Evolutionary conservation across 2,888 invertebrate genomes (phyloP).

Genomic region (Dynastes tityus): DNA sequence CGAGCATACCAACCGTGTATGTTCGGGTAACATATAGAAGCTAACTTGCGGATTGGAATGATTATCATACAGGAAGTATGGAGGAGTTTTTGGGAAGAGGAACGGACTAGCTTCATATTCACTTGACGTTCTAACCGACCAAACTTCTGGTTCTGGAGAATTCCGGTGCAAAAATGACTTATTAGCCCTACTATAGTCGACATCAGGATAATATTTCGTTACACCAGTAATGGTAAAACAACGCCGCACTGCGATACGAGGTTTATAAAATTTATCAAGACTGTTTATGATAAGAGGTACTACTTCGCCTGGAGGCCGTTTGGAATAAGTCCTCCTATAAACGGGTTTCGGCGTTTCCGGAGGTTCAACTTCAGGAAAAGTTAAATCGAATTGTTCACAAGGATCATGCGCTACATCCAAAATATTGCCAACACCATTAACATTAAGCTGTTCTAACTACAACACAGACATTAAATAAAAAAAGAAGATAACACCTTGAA

Average conservation of each 20-base stretch:
- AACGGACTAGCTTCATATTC: constrained; percentile 28
- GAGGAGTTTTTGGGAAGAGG: constrained; percentile 26
- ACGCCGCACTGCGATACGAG: constrained; percentile 65
- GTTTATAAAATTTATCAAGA: constrained; percentile 69
- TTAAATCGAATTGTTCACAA: constrained; percentile 41
- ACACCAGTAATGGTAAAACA: constrained; percentile 68
- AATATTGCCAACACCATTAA: constrained; percentile 59
- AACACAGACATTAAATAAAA: constrained; percentile 54
- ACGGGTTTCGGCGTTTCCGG: constrained; percentile 58
- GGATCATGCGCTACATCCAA: constrained; percentile 51
- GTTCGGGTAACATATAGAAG: constrained; percentile 25
- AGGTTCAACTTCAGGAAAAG: constrained; percentile 59
- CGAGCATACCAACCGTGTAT: constrained; percentile 15
- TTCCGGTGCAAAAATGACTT: constrained; percentile 47
- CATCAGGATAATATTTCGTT: constrained; percentile 65
- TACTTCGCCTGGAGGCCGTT: constrained; percentile 58
- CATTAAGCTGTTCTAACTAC: constrained; percentile 65
- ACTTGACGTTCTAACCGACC: constrained; percentile 3
- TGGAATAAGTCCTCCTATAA: constrained; percentile 53
- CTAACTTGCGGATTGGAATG: constrained; percentile 25
- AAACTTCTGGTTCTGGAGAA: constrained; percentile 5
- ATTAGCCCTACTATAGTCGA: constrained; percentile 40
- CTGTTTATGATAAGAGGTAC: constrained; percentile 68
- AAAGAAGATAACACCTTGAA: constrained; percentile 37
- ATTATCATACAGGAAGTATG: constrained; percentile 24